Evolutionary conservation across 2,888 invertebrate genomes (phyloP).

Genomic region (Pardosa pseudoannulata): DNA sequence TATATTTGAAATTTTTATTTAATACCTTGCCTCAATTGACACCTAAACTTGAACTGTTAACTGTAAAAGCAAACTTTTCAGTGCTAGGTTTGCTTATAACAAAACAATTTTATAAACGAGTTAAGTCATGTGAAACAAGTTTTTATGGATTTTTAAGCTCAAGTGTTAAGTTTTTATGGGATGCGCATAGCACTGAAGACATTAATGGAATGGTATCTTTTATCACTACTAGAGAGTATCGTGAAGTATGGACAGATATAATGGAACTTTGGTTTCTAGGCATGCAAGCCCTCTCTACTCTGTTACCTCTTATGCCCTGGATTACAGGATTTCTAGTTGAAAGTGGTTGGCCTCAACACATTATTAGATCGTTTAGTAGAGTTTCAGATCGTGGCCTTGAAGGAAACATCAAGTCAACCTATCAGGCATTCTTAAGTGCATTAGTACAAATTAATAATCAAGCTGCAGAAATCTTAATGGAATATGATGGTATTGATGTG

Average conservation of each 20-base stretch:
- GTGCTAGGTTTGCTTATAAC: constrained; percentile 88
- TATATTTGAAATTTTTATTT: constrained; percentile 89
- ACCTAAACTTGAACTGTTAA: constrained; percentile 80
- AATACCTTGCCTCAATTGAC: constrained; percentile 89
- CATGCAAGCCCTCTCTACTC: constrained; percentile 92
- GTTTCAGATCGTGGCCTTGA: constrained; percentile 89
- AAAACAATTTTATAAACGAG: constrained; percentile 88
- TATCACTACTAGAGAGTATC: constrained; percentile 90
- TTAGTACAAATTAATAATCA: constrained; percentile 79
- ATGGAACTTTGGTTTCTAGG: constrained; percentile 95
- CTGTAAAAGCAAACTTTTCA: constrained; percentile 89
- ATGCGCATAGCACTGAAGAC: constrained; percentile 93
- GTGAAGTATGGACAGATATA: constrained; percentile 91
- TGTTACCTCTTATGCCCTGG: constrained; percentile 82
- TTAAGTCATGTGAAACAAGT: constrained; percentile 79
- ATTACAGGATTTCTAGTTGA: constrained; percentile 85
- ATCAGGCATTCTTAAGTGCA: constrained; percentile 91
- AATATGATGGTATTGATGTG: constrained; percentile 65
- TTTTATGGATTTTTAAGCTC: constrained; percentile 92
- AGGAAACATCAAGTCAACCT: constrained; percentile 90
- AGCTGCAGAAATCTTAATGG: constrained; percentile 59
- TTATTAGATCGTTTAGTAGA: constrained; percentile 87
- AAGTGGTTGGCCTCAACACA: constrained; percentile 95
- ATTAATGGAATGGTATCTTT: constrained; percentile 88
- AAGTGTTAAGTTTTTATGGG: constrained; percentile 93